Evolutionary conservation across 2,113 vertebrate genomes (phyloP), one percentile per base, ranked within the genome.

Genomic region (Stegastes partitus): DNA sequence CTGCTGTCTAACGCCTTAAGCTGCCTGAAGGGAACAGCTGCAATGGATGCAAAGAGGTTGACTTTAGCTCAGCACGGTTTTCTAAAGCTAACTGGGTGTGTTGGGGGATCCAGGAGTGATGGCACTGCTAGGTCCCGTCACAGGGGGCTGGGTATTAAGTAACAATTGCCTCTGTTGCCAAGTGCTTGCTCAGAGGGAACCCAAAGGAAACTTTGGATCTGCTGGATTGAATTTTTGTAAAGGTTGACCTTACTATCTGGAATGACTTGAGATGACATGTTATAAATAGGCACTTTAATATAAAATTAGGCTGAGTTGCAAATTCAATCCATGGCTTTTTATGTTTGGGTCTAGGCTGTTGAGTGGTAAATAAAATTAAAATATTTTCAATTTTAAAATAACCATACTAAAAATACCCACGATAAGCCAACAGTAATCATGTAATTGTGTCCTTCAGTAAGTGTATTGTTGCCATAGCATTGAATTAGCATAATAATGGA

Each of bases 1-100:
- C 53, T 53, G 47, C 84, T 78, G 73, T 81, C 78, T 22, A 58
- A 82, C 85, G 81, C 44, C 55, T 10, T 59, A 64, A 78, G 69
- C 44, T 69, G 62, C 53, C 78, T 82, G 70, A 91, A 83, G 83
- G 86, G 50, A 79, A 79, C 53, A 64, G 82, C 56, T 69, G 25
- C 39, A 85, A 73, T 51, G 45, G 49, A 81, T 76, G 66, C 63
- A 84, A 68, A 16, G 28, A 64, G 34, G 72, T 51, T 68, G 72
- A 63, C 83, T 87, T 72, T 78, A 81, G 75, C 62, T 67, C 68
- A 83, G 80, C 77, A 72, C 42, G 25, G 19, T 49, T 81, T 75
- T 70, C 68, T 76, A 58, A 75, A 23, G 65, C 55, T 81, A 82
- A 75, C 79, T 84, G 64, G 59, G 47, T 81, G 68, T 65, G 42